Evolutionary conservation across 2,888 invertebrate species (phyloP), one percentile per base, ranked within the genome.

Genomic region (Polymixis flavicincta): DNA sequence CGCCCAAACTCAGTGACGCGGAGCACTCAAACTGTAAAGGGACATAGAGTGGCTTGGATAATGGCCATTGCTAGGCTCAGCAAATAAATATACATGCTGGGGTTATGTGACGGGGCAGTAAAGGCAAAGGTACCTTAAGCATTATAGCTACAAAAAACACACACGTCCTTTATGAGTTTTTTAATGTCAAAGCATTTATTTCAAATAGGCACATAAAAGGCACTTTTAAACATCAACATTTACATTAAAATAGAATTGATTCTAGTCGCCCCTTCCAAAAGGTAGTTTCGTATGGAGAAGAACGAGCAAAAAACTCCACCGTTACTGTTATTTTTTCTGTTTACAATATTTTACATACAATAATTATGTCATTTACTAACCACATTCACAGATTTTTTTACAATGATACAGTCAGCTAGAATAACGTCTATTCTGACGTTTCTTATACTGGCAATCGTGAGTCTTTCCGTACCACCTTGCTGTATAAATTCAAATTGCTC

Each of bases 1-100:
- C 8, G 37, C 1, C 14, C 48, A 19, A 22, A 59, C 22, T 52
- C 54, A 0, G 22, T 63, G 55, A 55, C 28, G 65, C 17, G 14
- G 37, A 42, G 14, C 37, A 42, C 71, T 71, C 25, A 25, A 66
- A 73, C 50, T 60, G n/a, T 68, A 11, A 50, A 55, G 13, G 17
- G 13, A 22, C 22, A 14, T 32, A 32, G 22, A 57, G 28, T 48
- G 60, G 37, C 9, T 25, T 19, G 17, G 48, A 54, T 55, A 74
- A 37, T 54, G 22, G 37, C 22, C 28, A 50, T 54, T n/a, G 17
- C 6, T 42, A 48, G 9, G 19, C 19, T 45, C 28, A 0, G n/a
- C 17, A 42, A 63, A 57, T 19, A 0, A 22, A 54, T 13, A 45
- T 25, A 25, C 13, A 25, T 25, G 13, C 0, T 14, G 19, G 25